phyloP scores from a whole-genome alignment of 2,888 invertebrate genomes.

The Craniophora ligustri region DNA sequence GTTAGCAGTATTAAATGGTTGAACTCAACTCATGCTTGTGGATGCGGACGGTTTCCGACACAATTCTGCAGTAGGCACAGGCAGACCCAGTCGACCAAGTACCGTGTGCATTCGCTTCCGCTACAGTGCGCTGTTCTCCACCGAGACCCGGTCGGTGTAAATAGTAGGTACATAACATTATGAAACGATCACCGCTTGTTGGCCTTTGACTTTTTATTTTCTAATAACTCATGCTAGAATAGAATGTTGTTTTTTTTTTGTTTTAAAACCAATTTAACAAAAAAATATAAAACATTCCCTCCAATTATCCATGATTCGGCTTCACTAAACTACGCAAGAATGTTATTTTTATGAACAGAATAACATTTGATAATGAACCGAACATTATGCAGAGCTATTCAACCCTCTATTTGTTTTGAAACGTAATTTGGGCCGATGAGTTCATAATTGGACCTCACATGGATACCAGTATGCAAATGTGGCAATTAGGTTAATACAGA shows the following conservation, averaged over 20 bases:
- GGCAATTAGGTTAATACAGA: constrained; percentile 79
- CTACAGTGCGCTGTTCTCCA: no score
- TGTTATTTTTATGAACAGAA: constrained; percentile 33
- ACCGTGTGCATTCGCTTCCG: no score
- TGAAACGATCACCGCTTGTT: neutral
- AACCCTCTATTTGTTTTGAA: constrained; percentile 77
- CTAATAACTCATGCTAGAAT: neutral
- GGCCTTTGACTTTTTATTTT: no score
- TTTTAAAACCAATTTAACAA: no score
- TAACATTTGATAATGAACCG: constrained; percentile 28
- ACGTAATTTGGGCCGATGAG: constrained; percentile 73
- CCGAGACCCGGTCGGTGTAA: no score
- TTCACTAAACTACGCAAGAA: constrained; percentile 14
- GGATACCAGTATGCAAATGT: constrained; percentile 78
- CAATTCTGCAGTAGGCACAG: no score
- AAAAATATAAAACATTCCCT: neutral
- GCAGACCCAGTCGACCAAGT: no score
- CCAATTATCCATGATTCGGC: constrained; percentile 1
- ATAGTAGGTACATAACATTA: neutral
- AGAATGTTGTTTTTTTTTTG: no score
- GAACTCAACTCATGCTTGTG: no score
- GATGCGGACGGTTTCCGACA: no score
- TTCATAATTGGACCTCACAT: constrained; percentile 74
- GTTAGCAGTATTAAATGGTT: no score
- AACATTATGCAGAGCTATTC: constrained; percentile 30